These are phyloP conservation scores for Synaphobranchus kaupii DNA, from an alignment of 2,797 vertebrate genomes.

Conservation along the genomic window DNA sequence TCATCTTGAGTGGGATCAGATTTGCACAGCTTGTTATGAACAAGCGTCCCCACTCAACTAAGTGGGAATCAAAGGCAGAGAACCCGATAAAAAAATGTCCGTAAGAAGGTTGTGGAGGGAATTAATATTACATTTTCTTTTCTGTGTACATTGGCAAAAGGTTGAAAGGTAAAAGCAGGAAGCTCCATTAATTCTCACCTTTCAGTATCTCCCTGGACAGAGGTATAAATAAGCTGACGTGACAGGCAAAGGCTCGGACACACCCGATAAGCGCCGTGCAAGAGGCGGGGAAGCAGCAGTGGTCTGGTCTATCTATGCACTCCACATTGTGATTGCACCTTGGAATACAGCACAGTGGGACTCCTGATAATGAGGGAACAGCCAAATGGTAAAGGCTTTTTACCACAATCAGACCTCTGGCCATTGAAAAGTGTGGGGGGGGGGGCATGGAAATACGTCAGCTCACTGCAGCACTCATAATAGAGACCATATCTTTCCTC, in stretches of 20 bases:
- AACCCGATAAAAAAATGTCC: neutral
- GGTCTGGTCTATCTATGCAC: neutral
- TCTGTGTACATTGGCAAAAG: neutral
- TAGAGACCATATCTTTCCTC: neutral
- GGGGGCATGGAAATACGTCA: neutral
- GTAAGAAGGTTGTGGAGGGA: neutral
- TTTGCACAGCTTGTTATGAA: neutral
- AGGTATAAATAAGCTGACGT: neutral
- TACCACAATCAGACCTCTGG: neutral
- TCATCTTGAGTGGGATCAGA: neutral
- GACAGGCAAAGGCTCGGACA: neutral
- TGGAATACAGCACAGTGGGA: neutral
- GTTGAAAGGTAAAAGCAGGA: neutral
- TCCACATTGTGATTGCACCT: neutral
- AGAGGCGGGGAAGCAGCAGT: neutral
- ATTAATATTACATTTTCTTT: neutral
- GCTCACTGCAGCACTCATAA: neutral
- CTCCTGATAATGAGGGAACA: neutral
- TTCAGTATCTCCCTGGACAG: neutral
- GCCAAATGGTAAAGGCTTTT: constrained; percentile 15
- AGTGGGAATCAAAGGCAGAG: neutral
- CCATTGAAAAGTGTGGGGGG: neutral
- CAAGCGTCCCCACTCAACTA: neutral
- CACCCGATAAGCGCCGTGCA: neutral
- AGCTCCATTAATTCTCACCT: neutral